phyloP scores from a whole-genome alignment of 2,113 vertebrate genomes.

The Gasterosteus aculeatus region DNA sequence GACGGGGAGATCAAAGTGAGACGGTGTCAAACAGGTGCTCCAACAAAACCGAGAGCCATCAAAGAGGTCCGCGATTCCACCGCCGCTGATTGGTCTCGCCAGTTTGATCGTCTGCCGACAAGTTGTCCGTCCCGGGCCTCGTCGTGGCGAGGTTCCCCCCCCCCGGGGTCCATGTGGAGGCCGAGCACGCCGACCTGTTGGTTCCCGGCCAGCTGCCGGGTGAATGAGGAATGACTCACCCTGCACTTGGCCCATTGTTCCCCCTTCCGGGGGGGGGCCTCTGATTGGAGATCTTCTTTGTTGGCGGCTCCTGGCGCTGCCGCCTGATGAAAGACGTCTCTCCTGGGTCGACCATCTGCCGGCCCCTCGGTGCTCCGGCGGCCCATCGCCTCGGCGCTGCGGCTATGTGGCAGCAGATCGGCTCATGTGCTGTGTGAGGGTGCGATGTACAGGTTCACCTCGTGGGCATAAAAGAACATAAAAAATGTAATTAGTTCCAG shows the following conservation, averaged over 20 bases:
- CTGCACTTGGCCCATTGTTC: constrained; percentile 68
- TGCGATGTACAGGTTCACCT: neutral
- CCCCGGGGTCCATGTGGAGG: constrained; percentile 26
- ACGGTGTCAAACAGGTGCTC: constrained; percentile 54
- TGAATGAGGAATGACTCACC: constrained; percentile 64
- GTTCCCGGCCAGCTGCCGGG: constrained; percentile 67
- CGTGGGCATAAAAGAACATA: neutral
- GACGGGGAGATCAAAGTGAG: constrained; percentile 17
- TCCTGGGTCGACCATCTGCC: constrained; percentile 73
- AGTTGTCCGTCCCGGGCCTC: neutral
- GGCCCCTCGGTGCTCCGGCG: constrained; percentile 28
- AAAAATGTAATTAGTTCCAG: neutral
- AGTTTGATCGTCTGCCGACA: constrained; percentile 40
- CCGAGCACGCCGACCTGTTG: constrained; percentile 54
- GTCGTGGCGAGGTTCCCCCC: constrained; percentile 3
- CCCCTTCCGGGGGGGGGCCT: constrained; percentile 20
- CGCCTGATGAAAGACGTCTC: constrained; percentile 57
- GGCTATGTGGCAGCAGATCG: constrained; percentile 18
- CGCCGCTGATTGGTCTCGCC: neutral
- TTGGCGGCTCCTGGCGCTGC: constrained; percentile 64
- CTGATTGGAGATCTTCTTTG: constrained; percentile 66
- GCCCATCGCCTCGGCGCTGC: constrained; percentile 38
- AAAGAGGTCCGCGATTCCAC: constrained; percentile 42
- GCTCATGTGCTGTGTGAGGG: neutral
- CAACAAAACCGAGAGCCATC: constrained; percentile 42